Base-by-base conservation (phyloP, 2,113 vertebrate species). In the Fulmarus glacialis region DNA sequence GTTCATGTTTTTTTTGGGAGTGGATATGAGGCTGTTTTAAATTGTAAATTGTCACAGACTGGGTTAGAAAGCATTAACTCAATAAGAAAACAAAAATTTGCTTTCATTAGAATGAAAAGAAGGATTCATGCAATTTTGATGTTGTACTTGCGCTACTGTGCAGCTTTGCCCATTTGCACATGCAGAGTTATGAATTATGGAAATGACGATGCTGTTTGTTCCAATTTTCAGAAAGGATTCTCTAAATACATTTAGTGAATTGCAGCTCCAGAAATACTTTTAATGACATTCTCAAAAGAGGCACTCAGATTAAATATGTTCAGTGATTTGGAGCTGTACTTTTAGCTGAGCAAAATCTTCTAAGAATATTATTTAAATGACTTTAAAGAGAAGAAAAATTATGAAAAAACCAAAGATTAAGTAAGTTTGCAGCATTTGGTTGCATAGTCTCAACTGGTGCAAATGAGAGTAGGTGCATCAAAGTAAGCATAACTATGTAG, bases 101-200 rank as follows among this genome's bases (percentile, higher is more conserved):
- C 43, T 89, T 94, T 92, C 34, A 43, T 95, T 96, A 77, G 53
- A 58, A 78, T 79, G 77, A 85, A 96, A 64, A 87, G 84, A 92
- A 96, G 78, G 38, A 77, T 88, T 94, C 8, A 23, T 64, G 36
- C 48, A 64, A 71, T 73, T 88, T 91, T 88, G 70, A 62, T 4
- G 5, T 67, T 0, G 0, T 50, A 40, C 30, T 91, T 79, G 30
- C 11, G 68, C 82, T 89, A 70, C 86, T 89, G 68, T 71, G 72
- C 59, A 74, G 29, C 74, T 89, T 91, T 91, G 67, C 63, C 47
- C 6, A 15, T 73, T 89, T 89, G 64, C 73, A 93, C 26, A 26
- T 43, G 63, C n/a, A 52, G 12, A 58, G 47, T 38, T 73, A 34
- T 60, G 50, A 81, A 70, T 84, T 87, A 43, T 29, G 15, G 75